phyloP scores from a whole-genome alignment of 2,113 vertebrate species.

The Acanthochromis polyacanthus region DNA sequence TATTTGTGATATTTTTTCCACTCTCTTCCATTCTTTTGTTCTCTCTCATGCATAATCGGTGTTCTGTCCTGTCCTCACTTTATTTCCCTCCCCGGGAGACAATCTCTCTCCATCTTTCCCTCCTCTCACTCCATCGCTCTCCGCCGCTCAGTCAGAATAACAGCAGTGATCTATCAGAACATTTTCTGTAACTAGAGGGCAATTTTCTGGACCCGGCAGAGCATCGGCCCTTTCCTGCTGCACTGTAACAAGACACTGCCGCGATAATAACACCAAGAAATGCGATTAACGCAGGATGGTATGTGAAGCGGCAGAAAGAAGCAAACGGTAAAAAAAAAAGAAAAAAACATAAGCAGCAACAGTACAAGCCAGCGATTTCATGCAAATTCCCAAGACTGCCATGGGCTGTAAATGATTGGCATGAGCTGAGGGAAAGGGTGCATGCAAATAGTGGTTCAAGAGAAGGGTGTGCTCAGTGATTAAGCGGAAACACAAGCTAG shows the following conservation, averaged over 20 bases:
- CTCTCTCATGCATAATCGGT: constrained; percentile 66
- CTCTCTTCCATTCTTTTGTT: constrained; percentile 51
- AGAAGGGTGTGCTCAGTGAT: constrained; percentile 62
- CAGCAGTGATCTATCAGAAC: constrained; percentile 64
- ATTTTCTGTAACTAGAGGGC: constrained; percentile 61
- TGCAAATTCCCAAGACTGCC: constrained; percentile 51
- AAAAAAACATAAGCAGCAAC: neutral
- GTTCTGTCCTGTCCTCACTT: constrained; percentile 57
- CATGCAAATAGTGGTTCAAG: constrained; percentile 50
- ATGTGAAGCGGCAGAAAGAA: constrained; percentile 6
- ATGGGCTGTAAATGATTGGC: constrained; percentile 46
- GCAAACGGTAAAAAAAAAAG: neutral
- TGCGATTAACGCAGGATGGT: constrained; percentile 37
- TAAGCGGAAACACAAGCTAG: constrained; percentile 62
- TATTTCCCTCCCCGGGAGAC: constrained; percentile 54
- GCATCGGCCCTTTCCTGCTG: constrained; percentile 27
- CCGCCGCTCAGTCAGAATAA: constrained; percentile 61
- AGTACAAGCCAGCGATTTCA: constrained; percentile 37
- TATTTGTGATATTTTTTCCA: constrained; percentile 51
- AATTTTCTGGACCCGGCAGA: constrained; percentile 58
- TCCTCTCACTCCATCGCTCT: constrained; percentile 55
- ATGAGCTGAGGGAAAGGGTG: constrained; percentile 22
- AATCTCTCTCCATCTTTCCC: constrained; percentile 58
- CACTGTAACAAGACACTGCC: constrained; percentile 40
- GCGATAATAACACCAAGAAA: constrained; percentile 50